phyloP scores from a whole-genome alignment of 2,888 invertebrate species.

The Conops quadrifasciatus region DNA sequence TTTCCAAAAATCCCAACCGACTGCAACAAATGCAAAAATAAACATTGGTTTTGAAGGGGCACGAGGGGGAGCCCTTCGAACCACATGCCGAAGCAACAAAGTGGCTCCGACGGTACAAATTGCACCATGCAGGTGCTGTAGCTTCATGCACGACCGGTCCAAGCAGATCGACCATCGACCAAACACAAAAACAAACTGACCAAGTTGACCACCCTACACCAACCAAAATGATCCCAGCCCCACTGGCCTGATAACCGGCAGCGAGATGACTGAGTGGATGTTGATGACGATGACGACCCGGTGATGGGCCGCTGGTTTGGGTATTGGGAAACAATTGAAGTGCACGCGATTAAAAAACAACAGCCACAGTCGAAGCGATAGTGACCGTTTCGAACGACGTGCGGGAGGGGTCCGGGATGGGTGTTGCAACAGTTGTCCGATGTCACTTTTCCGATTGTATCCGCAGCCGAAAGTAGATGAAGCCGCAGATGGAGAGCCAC shows the following conservation, averaged over 20 bases:
- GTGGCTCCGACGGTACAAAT: neutral
- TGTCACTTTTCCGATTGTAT: slow-evolving; percentile 31
- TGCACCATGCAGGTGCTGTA: neutral
- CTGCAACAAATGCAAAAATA: slow-evolving; percentile 21
- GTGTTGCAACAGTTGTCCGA: slow-evolving; percentile 30
- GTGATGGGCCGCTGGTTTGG: neutral
- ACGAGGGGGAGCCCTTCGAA: slow-evolving; percentile 5
- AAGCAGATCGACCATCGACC: slow-evolving; percentile 9
- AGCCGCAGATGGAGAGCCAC: slow-evolving; percentile 8
- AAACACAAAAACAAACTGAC: slow-evolving; percentile 6
- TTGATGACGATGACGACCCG: neutral
- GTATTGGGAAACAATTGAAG: slow-evolving; percentile 16
- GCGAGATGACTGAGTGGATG: slow-evolving; percentile 11
- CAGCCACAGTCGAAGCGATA: neutral
- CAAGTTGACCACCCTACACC: slow-evolving; percentile 6
- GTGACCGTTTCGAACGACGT: neutral
- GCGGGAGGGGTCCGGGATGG: neutral
- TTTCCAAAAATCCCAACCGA: slow-evolving; percentile 16
- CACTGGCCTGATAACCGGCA: neutral
- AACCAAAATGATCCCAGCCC: neutral
- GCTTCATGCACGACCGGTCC: slow-evolving; percentile 23
- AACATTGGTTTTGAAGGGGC: slow-evolving; percentile 21
- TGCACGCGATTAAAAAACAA: slow-evolving; percentile 27
- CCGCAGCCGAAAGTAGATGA: neutral
- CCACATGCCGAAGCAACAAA: neutral